A percentile compares a stretch with the other conserved stretches of the same genome.
These are phyloP conservation scores for Drosophila kambysellisi DNA, from an alignment of 2,888 invertebrate genomes.

Conservation along the genomic window DNA sequence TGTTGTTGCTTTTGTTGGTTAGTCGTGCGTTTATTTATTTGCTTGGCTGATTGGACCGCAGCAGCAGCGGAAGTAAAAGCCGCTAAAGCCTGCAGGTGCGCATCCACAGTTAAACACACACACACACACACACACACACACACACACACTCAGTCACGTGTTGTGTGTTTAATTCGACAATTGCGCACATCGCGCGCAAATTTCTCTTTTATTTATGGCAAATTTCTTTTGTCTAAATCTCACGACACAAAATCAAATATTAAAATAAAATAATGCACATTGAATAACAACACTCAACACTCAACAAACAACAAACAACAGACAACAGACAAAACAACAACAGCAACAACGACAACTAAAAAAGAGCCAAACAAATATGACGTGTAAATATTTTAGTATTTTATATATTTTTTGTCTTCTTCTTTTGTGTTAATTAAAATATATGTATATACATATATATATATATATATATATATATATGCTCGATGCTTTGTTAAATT, in stretches of 20 bases:
- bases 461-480: slow-evolving; percentile 3
- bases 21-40: slow-evolving; percentile 68
- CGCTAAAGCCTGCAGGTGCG: slow-evolving; percentile 64
- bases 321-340: slow-evolving; percentile 5
- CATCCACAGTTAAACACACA: slow-evolving; percentile 40
- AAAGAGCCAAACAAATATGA: slow-evolving; percentile 35
- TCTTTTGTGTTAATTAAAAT: slow-evolving; percentile 63
- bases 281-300: slow-evolving; percentile 42
- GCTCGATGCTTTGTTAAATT: slow-evolving; percentile 36
- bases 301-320: not conserved
- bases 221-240: slow-evolving; percentile 68
- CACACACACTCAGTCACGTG: slow-evolving; percentile 12
- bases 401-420: slow-evolving; percentile 11
- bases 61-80: slow-evolving; percentile 74
- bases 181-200: slow-evolving; percentile 46
- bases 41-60: slow-evolving; percentile 60
- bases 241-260: slow-evolving; percentile 66
- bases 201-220: slow-evolving; percentile 79
- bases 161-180: slow-evolving; percentile 61
- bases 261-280: slow-evolving; percentile 63
- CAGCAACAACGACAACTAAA: slow-evolving; percentile 10
- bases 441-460: not conserved
- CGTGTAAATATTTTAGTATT: slow-evolving; percentile 50
- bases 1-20: slow-evolving; percentile 36
- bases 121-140: slow-evolving; percentile 8